Evolutionary conservation across 2,797 vertebrate species (phyloP), one percentile per base, ranked within the genome.

Genomic region (Jordanella pulchra): DNA sequence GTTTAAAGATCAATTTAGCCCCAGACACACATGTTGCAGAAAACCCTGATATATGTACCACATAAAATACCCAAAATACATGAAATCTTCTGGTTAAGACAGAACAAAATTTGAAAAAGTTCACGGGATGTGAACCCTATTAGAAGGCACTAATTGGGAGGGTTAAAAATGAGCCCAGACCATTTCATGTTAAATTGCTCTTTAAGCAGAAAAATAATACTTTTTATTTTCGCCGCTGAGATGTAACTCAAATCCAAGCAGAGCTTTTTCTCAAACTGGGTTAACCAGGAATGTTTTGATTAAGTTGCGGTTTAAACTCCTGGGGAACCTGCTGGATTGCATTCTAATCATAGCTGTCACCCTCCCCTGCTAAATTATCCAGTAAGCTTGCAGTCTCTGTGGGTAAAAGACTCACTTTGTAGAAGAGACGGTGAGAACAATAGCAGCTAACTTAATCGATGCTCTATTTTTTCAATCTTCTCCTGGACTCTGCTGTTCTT

Each of bases 281-380:
- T 66, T 14, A 55, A 23, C 15, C 48, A 80, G 72, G 82, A 89
- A 89, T 84, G 87, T 87, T 89, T 86, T 86, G n/a, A 88, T 25
- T 76, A 71, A 82, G 79, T 45, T 78, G 84, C 73, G 73, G 30
- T 63, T 78, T 55, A 73, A 81, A 66, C 85, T 89, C 70, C 82
- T 85, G 86, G 78, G 69, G 50, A 90, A 94, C 94, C 82, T 50
- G 94, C 86, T 79, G 23, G 89, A 81, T 91, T 72, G 82, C 94
- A 95, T 95, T 95, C 91, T 93, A 77, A 7, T 88, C 91, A 93
- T 93, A 86, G 81, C 82, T 79, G 68, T 76, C 65, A 47, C 94
- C 91, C 91, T 92, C 74, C 51, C 55, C 71, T 71, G 45, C 32
- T 0, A 42, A 70, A 61, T 78, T 73, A 77, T 30, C 50, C 21